Base-by-base conservation (phyloP, 2,888 invertebrate species). In the Chalcis sispes region DNA sequence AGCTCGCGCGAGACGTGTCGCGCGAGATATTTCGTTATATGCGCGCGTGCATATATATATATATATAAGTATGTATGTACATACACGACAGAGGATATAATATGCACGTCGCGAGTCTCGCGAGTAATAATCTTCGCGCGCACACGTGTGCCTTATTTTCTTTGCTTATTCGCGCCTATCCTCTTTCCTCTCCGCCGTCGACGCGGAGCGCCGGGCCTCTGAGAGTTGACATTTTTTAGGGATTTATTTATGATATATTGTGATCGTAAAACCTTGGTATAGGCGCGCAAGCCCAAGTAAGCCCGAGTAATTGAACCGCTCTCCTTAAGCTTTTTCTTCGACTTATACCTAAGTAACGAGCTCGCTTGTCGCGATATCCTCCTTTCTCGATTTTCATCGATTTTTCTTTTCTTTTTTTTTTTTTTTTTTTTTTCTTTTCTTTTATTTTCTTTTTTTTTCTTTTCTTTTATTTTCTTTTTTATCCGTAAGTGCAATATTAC, bases 181-280 rank as follows among this genome's bases (percentile, higher is more conserved):
- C 29, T 48, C 20, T 27, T 23, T 29, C 58, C 18, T 40, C 20
- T 40, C 20, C 20, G 18, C 4, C 20, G 25, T 23, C 8, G 15
- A 20, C 25, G 10, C 25, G 25, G 25, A 52, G 52, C 23, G 23
- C 10, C 7, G 29, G 20, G n/a, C n/a, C n/a, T n/a, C 29, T 7
- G 23, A 3, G 59, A 15, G 65, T 73, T 73, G 59, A 71, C 61
- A 73, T 66, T 66, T 73, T 72, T 75, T 69, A 62, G 58, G 59
- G 56, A 69, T 69, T 75, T 69, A 48, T 69, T 56, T 42, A 64
- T 75, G 69, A 75, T 75, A 50, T 75, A 69, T 75, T 58, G 66
- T 50, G 36, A 56, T 69, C 69, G 65, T 54, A 64, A 75, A 69
- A 64, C 74, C 25, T 56, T 23, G n/a, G n/a, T n/a, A n/a, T n/a